Evolutionary conservation across 2,888 invertebrate genomes (phyloP).

Genomic region (Microctonus aethiopoides): DNA sequence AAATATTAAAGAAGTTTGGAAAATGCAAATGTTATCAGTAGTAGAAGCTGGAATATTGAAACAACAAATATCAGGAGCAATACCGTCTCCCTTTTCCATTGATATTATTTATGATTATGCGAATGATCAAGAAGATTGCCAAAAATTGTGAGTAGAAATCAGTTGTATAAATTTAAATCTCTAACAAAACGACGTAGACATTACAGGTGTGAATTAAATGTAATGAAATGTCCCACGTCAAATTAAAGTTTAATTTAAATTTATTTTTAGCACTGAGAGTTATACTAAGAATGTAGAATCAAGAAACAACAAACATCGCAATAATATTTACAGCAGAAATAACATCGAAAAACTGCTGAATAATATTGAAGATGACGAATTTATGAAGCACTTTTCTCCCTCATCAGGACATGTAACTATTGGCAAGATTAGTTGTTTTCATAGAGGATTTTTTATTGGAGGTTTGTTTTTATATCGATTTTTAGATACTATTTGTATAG

Average conservation of each 20-base stretch:
- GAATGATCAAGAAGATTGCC: conserved; percentile 72
- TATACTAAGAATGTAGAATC: conserved; percentile 66
- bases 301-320: conserved; percentile 65
- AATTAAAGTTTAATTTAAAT: neutral
- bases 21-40: conserved; percentile 75
- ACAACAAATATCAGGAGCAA: conserved; percentile 70
- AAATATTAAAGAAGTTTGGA: conserved; percentile 80
- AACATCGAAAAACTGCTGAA: conserved; percentile 72
- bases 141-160: conserved; percentile 68
- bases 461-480: conserved; percentile 62
- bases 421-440: conserved; percentile 70
- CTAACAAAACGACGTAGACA: too few species aligned
- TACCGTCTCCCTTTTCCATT: conserved; percentile 72
- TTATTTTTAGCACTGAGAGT: conserved; percentile 65
- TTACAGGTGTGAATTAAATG: neutral
- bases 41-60: conserved; percentile 71
- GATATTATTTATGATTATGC: conserved; percentile 69
- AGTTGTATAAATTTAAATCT: too few species aligned
- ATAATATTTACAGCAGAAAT: conserved; percentile 75
- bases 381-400: conserved; percentile 69
- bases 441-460: conserved; percentile 75
- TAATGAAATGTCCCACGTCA: too few species aligned
- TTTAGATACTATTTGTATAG: too few species aligned
- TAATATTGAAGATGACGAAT: conserved; percentile 67
- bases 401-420: conserved; percentile 70